phyloP scores from a whole-genome alignment of 2,113 vertebrate species.

The Lutjanus erythropterus region DNA sequence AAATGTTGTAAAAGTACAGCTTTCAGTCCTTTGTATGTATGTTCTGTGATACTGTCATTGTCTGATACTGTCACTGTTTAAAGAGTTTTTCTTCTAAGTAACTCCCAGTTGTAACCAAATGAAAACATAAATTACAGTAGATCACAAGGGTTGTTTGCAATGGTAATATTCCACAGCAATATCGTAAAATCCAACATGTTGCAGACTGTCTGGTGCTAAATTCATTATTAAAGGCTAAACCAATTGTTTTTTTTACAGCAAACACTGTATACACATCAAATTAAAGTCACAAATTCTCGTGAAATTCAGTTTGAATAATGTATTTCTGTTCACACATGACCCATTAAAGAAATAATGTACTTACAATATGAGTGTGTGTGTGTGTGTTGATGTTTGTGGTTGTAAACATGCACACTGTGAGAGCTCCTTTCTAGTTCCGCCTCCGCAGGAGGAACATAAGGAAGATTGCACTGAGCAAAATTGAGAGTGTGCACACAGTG shows the following conservation, averaged over 20 bases:
- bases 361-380: slow-evolving; percentile 10
- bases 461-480: slow-evolving; percentile 89
- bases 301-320: slow-evolving; percentile 47
- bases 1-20: not conserved
- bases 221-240: slow-evolving; percentile 20
- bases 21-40: slow-evolving; percentile 6
- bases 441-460: slow-evolving; percentile 89
- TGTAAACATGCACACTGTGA: slow-evolving; percentile 45
- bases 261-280: slow-evolving; percentile 63
- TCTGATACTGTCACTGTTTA: not conserved
- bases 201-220: slow-evolving; percentile 12
- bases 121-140: slow-evolving; percentile 39
- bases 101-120: slow-evolving; percentile 20
- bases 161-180: slow-evolving; percentile 55
- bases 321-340: slow-evolving; percentile 51
- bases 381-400: slow-evolving; percentile 24
- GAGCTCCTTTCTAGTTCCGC: slow-evolving; percentile 75
- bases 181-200: slow-evolving; percentile 53
- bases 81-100: slow-evolving; percentile 8
- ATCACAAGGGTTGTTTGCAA: slow-evolving; percentile 25
- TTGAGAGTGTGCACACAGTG: slow-evolving; percentile 90
- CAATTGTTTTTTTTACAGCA: slow-evolving; percentile 43
- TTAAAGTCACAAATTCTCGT: slow-evolving; percentile 36
- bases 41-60: not conserved
- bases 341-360: slow-evolving; percentile 39